Evolutionary conservation across 2,113 vertebrate species (phyloP), one percentile per base, ranked within the genome.

Genomic region (Alaudala cheleensis): DNA sequence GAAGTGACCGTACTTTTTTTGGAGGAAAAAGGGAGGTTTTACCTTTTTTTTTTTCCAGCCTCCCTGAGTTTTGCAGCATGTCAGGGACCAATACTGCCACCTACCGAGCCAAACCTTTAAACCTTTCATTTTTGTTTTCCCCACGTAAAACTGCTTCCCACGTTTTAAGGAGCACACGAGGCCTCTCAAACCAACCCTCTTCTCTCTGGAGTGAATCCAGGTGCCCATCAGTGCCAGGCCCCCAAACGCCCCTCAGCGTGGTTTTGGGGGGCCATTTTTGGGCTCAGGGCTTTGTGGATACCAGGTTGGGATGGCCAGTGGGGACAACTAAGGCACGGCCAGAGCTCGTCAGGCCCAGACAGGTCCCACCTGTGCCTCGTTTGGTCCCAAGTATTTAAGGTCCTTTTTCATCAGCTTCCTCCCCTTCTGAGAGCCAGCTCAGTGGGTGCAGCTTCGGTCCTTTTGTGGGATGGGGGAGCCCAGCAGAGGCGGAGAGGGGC

Each of bases 351-450:
- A 69, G 50, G 12, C 74, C 4, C 23, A 2, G 11, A 8, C 0
- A 1, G 6, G 45, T 50, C 56, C 17, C 94, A 89, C 81, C 88
- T 95, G 94, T 5, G 5, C 16, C 81, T 86, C 9, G 2, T 88
- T 64, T 39, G 23, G 9, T 8, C 40, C 1, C 3, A 9, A 25
- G 1, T 61, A 47, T 42, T 89, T 86, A 45, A 82, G 47, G 34
- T 16, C 5, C 39, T n/a, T 47, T 50, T 1, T 4, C 6, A 1
- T 0, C 0, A 0, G 0, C 0, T 19, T 3, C 3, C 1, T 5
- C 9, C 3, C 3, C 0, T 4, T 62, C 28, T 3, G 28, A 5
- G 22, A 2, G 5, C 9, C 3, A 2, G 21, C 0, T 24, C 9
- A 0, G 2, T 0, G 20, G 6, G 53, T 1, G 37, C 5, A 1